Base-by-base conservation (phyloP, 2,888 invertebrate species). In the Apantesis nais region DNA sequence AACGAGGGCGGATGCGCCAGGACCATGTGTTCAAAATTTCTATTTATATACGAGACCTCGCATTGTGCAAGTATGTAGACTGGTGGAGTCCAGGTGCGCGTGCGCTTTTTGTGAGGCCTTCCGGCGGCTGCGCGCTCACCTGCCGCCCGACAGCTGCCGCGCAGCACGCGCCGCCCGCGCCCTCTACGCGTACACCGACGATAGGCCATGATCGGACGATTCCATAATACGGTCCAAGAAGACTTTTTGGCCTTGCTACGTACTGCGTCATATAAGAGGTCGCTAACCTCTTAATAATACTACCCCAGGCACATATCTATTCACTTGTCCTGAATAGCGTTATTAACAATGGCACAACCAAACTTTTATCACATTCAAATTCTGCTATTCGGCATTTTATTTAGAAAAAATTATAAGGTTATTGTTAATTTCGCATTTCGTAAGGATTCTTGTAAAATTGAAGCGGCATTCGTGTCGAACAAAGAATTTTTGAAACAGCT, bases 121-220 rank as follows among this genome's bases (percentile, higher is more conserved):
- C 94, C 93, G 92, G 89, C 91, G 92, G 94, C 94, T 94, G 95
- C 92, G 90, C 85, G 89, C 89, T 89, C 95, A 93, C 90, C 92
- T 92, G 92, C 92, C 92, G 84, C 81, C 61, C 83, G 79, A 81
- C 83, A 66, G 67, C 94, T 91, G 92, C 92, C 86, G 89, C 81
- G 78, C 74, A 78, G 70, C 75, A 78, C 80, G 78, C 81, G 77
- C 79, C 77, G 14, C 48, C 68, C 66, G 65, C 72, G 65, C 72
- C 58, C 31, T 19, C 48, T 22, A 7, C 34, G n/a, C 76, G 70
- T 78, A 72, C 80, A 72, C 74, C 65, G 66, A 67, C 16, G 14
- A 25, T 60, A n/a, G 41, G n/a, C 31, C 37, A 34, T 12, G 37
- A 62, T 25, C 41, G 25, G 31, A 34, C 39, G n/a, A 55, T 31